These are phyloP conservation scores for Nematopogon swammerdamellus DNA, from an alignment of 2,888 invertebrate genomes.

Conservation along the genomic window DNA sequence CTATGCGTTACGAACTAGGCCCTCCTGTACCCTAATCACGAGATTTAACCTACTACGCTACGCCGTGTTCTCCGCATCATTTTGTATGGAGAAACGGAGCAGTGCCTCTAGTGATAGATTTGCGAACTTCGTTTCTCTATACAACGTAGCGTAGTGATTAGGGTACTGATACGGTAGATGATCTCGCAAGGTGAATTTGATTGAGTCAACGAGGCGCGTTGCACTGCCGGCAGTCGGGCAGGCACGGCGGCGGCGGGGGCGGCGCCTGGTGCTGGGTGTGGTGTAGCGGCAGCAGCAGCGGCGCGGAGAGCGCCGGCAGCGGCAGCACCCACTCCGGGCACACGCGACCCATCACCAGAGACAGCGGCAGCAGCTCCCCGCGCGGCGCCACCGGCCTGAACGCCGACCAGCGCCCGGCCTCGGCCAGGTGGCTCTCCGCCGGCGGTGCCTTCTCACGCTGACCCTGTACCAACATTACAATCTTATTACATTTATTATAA, in stretches of 20 bases:
- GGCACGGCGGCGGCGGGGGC: conserved; percentile 26
- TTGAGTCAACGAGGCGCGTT: conserved; percentile 26
- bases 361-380: conserved; percentile 45
- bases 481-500: too few relatives aligned
- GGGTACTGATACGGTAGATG: too few relatives aligned
- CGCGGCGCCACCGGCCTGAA: conserved; percentile 48
- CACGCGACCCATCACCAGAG: conserved; percentile 48
- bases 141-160: not conserved
- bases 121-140: not conserved
- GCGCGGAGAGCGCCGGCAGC: conserved; percentile 35
- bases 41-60: too few relatives aligned
- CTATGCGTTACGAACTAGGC: too few relatives aligned
- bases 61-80: too few relatives aligned
- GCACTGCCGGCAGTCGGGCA: conserved; percentile 48
- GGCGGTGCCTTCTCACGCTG: conserved; percentile 28
- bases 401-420: conserved; percentile 40
- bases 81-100: too few relatives aligned
- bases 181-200: not conserved
- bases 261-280: conserved; percentile 22
- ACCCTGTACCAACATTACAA: conserved; percentile 23
- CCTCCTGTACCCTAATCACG: too few relatives aligned
- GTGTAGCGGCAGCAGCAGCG: conserved; percentile 38
- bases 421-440: conserved; percentile 16
- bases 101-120: not conserved
- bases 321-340: conserved; percentile 48